Evolutionary conservation across 1,140 invertebrate species (phyloP).

Genomic region (Araneus ventricosus): DNA sequence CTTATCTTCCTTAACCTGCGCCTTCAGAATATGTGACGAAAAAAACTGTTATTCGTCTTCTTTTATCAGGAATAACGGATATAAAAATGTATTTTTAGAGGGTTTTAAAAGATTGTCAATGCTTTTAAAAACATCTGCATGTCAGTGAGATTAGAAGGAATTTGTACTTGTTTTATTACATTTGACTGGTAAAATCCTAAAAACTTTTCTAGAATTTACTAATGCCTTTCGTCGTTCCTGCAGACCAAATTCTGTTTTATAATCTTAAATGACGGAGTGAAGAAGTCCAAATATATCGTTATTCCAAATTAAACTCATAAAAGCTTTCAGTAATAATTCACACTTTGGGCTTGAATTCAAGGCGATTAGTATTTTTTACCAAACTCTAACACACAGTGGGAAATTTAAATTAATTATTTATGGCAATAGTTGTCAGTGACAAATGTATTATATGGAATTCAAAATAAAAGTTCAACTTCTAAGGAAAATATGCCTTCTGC

Average conservation of each 20-base stretch:
- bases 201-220: slow-evolving; percentile 11
- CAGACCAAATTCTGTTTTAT: neutral
- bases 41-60: slow-evolving; percentile 38
- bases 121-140: slow-evolving; percentile 40
- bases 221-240: neutral
- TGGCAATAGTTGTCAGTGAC: too few species aligned
- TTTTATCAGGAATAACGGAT: slow-evolving; percentile 38
- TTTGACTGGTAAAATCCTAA: slow-evolving; percentile 41
- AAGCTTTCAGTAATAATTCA: too few species aligned
- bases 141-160: slow-evolving; percentile 32
- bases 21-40: slow-evolving; percentile 37
- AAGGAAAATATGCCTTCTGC: too few species aligned
- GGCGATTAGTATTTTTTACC: too few species aligned
- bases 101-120: slow-evolving; percentile 40
- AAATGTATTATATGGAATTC: too few species aligned
- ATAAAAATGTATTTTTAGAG: slow-evolving; percentile 45
- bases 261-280: neutral
- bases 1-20: slow-evolving; percentile 51
- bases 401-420: too few species aligned
- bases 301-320: too few species aligned
- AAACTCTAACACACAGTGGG: too few species aligned
- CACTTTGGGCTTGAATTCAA: too few species aligned
- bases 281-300: neutral
- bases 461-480: too few species aligned
- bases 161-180: slow-evolving; percentile 30